Evolutionary conservation across 2,888 invertebrate species (phyloP), one percentile per base, ranked within the genome.

Genomic region (Drosophila dives): DNA sequence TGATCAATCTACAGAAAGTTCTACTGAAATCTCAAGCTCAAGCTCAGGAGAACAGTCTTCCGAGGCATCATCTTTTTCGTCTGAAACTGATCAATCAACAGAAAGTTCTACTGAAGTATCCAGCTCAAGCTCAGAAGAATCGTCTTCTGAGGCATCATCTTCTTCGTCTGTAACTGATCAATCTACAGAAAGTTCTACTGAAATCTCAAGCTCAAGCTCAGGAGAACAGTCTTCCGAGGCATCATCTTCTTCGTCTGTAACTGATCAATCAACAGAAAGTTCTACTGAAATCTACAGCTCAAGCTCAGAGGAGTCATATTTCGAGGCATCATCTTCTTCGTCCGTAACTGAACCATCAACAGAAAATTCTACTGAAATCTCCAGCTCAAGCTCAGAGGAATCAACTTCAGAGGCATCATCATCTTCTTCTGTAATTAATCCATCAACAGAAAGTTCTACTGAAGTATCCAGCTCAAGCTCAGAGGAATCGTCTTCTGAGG

Each of bases 101-200:
- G 20, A 23, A 17, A 36, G 34, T 50, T 50, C 40, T 33, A 50
- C 64, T 29, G 51, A 42, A 33, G 26, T 4, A 3, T 15, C 12
- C 0, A 69, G 45, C 17, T 65, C 61, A 2, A 65, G 45, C 10
- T 58, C 71, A 0, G 45, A 45, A 1, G 33, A 10, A 1, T 62
- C 62, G 1, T 54, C 69, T 1, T 20, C 38, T 0, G 38, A 8
- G 0, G n/a, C n/a, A 11, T 2, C 40, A n/a, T n/a, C n/a, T n/a
- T n/a, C 69, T 17, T 69, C 69, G 17, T 56, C 20, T 10, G 33
- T 6, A 42, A 66, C 45, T 15, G 64, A 59, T n/a, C 15, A 1
- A 11, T 26, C 64, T 23, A 23, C 38, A 23, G 60, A 48, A 20
- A 42, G 11, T 10, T 54, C 53, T n/a, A 48, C 36, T 3, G 66